Percentiles rank a stretch among this genome's conserved stretches.
Conservation (phyloP, 2,113 vertebrate species). For the Corythornis vintsioides region DNA sequence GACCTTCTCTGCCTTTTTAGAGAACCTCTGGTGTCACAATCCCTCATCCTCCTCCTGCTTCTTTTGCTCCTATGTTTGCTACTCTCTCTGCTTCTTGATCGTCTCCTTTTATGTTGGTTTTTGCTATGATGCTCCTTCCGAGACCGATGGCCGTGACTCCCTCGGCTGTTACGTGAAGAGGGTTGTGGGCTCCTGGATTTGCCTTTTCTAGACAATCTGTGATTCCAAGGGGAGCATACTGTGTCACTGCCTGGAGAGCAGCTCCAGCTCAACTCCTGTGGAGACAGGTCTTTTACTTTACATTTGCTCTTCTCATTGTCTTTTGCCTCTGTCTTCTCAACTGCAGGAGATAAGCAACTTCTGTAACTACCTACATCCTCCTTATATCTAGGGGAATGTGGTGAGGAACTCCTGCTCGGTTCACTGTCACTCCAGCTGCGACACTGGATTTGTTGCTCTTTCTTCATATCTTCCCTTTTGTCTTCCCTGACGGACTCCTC, state of each 20-base stretch:
- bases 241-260: conserved; percentile 60
- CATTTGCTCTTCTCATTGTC: conserved; percentile 48
- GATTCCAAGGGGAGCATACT: conserved; percentile 54
- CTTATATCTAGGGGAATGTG: conserved; percentile 57
- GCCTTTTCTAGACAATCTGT: conserved; percentile 9
- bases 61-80: conserved; percentile 69
- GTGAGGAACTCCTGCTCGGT: conserved; percentile 73
- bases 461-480: conserved; percentile 64
- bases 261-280: conserved; percentile 38
- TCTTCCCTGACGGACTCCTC: conserved; percentile 79
- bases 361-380: conserved; percentile 55
- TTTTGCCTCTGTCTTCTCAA: conserved; percentile 42
- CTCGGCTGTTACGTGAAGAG: conserved; percentile 54
- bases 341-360: conserved; percentile 2
- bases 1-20: conserved; percentile 76
- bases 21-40: conserved; percentile 69
- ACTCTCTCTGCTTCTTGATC: conserved; percentile 77
- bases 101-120: conserved; percentile 60
- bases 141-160: conserved; percentile 47
- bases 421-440: conserved; percentile 75
- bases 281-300: background rate
- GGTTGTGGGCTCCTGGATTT: conserved; percentile 73
- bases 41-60: conserved; percentile 72
- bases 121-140: conserved; percentile 67
- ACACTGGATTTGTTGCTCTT: conserved; percentile 78